Percentiles rank a stretch among this genome's conserved stretches.
phyloP scores from a whole-genome alignment of 2,888 invertebrate genomes.

The Lasioglossum zephyrum region DNA sequence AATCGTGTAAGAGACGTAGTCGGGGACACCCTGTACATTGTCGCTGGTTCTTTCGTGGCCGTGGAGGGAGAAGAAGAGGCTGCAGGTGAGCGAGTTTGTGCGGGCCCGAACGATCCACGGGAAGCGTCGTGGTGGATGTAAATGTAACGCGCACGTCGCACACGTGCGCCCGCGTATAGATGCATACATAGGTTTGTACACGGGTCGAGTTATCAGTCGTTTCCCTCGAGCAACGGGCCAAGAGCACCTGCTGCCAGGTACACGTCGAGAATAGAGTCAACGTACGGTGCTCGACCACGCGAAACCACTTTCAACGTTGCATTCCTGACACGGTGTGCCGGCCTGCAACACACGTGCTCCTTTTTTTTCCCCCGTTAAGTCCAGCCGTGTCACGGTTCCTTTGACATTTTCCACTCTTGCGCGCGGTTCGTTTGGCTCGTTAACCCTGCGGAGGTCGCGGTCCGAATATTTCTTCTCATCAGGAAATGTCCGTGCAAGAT shows the following conservation, averaged over 20 bases:
- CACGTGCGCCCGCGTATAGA: conserved; percentile 26
- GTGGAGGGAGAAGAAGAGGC: conserved; percentile 46
- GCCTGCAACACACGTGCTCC: conserved; percentile 32
- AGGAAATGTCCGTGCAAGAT: background rate
- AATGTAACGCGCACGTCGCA: conserved; percentile 39
- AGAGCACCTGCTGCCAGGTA: conserved; percentile 74
- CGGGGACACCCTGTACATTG: background rate
- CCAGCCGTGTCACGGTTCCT: background rate
- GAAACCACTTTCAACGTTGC: conserved; percentile 59
- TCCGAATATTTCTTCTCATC: background rate
- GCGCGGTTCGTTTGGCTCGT: conserved; percentile 4
- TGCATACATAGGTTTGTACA: conserved; percentile 31
- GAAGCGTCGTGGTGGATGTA: conserved; percentile 48
- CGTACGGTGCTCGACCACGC: conserved; percentile 63
- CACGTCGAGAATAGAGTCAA: conserved; percentile 64
- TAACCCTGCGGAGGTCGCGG: background rate
- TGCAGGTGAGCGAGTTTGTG: conserved; percentile 68
- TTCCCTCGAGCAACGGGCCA: conserved; percentile 73
- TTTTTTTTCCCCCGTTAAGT: conserved; percentile 7
- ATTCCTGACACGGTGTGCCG: conserved; percentile 32
- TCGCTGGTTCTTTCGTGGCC: conserved; percentile 17
- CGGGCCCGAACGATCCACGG: conserved; percentile 32
- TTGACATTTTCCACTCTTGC: conserved; percentile 10
- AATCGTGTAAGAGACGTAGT: background rate
- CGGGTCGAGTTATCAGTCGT: conserved; percentile 74